A percentile compares a stretch with the other conserved stretches of the same genome.
Conservation (phyloP, 53 echinoderm and acorn worm species). For the Luidia sarsii region DNA sequence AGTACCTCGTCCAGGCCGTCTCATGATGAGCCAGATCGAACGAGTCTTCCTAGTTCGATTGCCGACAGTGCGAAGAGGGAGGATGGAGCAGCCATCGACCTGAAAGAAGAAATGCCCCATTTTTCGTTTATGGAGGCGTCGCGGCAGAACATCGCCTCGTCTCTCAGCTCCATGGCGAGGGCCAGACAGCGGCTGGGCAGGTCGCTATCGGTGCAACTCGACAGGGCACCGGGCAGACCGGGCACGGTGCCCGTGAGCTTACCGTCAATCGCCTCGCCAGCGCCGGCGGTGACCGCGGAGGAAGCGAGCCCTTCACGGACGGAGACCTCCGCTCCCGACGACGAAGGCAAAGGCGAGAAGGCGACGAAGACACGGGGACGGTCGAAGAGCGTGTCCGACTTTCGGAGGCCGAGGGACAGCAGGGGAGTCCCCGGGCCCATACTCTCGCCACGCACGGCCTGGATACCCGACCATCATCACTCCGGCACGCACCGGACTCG, state of each 20-base stretch:
- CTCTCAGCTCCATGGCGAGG: slow-evolving; percentile 6
- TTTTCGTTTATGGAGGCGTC: slow-evolving; percentile 19
- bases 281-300: not conserved
- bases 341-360: not conserved
- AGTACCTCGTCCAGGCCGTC: not conserved
- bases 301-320: no score
- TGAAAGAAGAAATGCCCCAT: slow-evolving; percentile 9
- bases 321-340: no score
- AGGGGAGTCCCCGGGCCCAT: not conserved
- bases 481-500: not conserved
- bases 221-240: not conserved
- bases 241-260: slow-evolving; percentile 16
- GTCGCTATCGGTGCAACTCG: not conserved
- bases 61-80: not conserved
- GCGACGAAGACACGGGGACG: not conserved
- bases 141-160: slow-evolving; percentile 5
- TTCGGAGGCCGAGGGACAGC: not conserved
- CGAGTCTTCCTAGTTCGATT: not conserved
- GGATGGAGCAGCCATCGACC: not conserved
- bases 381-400: slow-evolving; percentile 4
- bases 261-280: not conserved
- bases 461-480: no score
- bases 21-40: not conserved
- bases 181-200: slow-evolving; percentile 5
- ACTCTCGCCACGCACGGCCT: not conserved